Evolutionary conservation across 2,888 invertebrate genomes (phyloP).

Genomic region (Stegophylla sp.): DNA sequence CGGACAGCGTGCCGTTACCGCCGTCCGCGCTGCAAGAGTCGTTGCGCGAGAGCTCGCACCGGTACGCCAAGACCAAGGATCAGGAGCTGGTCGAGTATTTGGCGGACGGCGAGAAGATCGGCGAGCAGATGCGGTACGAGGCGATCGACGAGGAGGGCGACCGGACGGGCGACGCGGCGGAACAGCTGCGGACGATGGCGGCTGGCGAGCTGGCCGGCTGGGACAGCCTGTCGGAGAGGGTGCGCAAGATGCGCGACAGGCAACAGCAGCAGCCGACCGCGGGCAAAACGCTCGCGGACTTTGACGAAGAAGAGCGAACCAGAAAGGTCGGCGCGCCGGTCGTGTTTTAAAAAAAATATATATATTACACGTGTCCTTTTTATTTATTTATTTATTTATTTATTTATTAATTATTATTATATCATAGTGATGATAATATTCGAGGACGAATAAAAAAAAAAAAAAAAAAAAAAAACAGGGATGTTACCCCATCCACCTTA

Average conservation of each 20-base stretch:
- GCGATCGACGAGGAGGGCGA: constrained; percentile 75
- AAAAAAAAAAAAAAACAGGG: no score
- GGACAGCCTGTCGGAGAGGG: constrained; percentile 80
- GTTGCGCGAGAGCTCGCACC: constrained; percentile 70
- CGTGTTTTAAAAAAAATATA: no score
- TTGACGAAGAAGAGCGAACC: constrained; percentile 87
- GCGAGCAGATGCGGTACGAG: constrained; percentile 75
- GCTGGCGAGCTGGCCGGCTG: constrained; percentile 73
- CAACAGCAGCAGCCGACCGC: constrained; percentile 64
- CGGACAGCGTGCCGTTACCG: constrained; percentile 68
- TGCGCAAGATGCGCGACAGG: constrained; percentile 69
- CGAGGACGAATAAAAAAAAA: no score
- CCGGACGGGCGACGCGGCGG: constrained; percentile 71
- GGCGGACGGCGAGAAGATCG: constrained; percentile 80
- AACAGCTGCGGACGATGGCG: constrained; percentile 66
- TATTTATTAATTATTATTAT: no score
- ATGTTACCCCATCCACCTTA: no score
- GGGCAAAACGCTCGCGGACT: constrained; percentile 83
- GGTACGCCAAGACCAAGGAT: constrained; percentile 76
- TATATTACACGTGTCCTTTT: no score
- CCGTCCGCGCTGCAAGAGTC: constrained; percentile 65
- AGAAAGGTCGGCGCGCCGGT: constrained; percentile 71
- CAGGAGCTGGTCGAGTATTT: constrained; percentile 84
- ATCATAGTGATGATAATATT: no score
- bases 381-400: no score